These are phyloP conservation scores for Neogale vison DNA, from an alignment of 2,113 vertebrate genomes.

Conservation along the genomic window DNA sequence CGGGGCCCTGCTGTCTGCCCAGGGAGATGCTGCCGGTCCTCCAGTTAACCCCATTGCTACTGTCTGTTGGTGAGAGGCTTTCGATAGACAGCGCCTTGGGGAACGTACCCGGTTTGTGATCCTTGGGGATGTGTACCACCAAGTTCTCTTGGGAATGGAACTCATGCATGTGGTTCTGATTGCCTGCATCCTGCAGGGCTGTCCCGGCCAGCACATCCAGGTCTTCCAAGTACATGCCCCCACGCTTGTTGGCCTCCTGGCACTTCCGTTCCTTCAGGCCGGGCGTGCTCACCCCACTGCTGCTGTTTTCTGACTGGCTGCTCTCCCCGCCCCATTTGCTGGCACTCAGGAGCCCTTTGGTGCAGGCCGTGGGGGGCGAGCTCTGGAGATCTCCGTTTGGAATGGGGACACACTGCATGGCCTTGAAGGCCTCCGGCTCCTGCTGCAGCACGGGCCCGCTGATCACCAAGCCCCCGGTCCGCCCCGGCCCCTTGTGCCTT, in stretches of 20 bases:
- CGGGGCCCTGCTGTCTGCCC: slow-evolving; percentile 81
- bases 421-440: slow-evolving; percentile 89
- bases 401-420: slow-evolving; percentile 88
- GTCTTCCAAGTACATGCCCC: slow-evolving; percentile 95
- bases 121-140: slow-evolving; percentile 95
- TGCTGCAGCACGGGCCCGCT: slow-evolving; percentile 91
- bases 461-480: slow-evolving; percentile 87
- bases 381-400: slow-evolving; percentile 87
- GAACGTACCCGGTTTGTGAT: slow-evolving; percentile 98
- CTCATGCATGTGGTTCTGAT: slow-evolving; percentile 89
- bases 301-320: slow-evolving; percentile 88
- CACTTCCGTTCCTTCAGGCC: slow-evolving; percentile 89
- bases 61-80: slow-evolving; percentile 90
- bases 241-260: slow-evolving; percentile 91
- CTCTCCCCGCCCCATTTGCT: slow-evolving; percentile 88
- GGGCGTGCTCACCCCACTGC: slow-evolving; percentile 88
- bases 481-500: slow-evolving; percentile 85
- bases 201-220: slow-evolving; percentile 88
- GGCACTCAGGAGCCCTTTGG: slow-evolving; percentile 72
- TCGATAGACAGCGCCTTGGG: slow-evolving; percentile 98
- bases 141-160: slow-evolving; percentile 95
- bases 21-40: slow-evolving; percentile 88
- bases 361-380: slow-evolving; percentile 57
- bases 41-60: slow-evolving; percentile 87
- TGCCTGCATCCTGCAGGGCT: slow-evolving; percentile 82